Conservation (phyloP, 2,797 vertebrate species). For the Muscicapa comitata region DNA sequence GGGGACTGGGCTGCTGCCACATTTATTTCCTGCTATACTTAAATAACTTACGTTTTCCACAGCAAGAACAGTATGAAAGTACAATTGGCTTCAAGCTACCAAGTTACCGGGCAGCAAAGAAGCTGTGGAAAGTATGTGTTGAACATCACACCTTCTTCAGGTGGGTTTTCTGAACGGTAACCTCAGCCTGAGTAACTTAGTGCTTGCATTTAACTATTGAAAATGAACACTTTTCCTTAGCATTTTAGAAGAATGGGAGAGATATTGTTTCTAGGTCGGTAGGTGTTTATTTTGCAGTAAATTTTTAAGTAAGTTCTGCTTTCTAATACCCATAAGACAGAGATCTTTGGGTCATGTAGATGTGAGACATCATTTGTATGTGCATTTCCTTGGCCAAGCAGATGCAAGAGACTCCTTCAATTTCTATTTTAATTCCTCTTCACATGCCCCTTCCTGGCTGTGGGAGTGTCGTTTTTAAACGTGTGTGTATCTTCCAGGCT, state of each 20-base stretch:
- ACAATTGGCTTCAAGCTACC: slow-evolving; percentile 93
- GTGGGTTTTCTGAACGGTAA: slow-evolving; percentile 61
- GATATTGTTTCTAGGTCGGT: neutral
- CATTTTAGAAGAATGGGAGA: neutral
- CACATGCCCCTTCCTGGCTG: neutral
- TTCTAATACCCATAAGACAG: neutral
- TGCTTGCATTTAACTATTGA: neutral
- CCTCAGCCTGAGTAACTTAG: neutral
- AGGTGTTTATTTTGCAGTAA: neutral
- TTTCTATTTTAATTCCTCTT: neutral
- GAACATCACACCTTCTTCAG: slow-evolving; percentile 98
- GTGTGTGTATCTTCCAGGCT: slow-evolving; percentile 72
- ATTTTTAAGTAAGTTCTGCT: neutral
- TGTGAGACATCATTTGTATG: fast-evolving
- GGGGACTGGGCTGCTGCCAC: neutral
- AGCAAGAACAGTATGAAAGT: slow-evolving; percentile 95
- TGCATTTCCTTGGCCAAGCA: neutral
- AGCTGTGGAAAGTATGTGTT: slow-evolving; percentile 96
- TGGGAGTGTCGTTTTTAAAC: neutral
- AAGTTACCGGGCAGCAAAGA: slow-evolving; percentile 94
- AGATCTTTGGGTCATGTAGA: neutral
- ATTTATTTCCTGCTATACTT: neutral
- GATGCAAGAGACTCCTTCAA: neutral
- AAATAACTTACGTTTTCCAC: neutral
- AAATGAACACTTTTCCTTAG: neutral